phyloP scores from a whole-genome alignment of 2,113 vertebrate species.

The Phrynosoma blainvillii region DNA sequence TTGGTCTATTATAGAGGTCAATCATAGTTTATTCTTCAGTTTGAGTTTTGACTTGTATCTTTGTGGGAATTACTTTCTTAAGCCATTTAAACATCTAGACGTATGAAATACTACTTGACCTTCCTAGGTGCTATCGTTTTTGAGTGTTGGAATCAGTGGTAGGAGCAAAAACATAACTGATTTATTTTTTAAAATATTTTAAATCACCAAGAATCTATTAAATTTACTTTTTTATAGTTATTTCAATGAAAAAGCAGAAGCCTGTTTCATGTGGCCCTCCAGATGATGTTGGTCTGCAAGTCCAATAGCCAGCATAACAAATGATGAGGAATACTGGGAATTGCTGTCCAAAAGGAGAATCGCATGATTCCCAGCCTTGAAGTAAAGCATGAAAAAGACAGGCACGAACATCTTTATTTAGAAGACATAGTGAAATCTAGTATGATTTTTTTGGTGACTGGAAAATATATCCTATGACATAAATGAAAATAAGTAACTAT shows the following conservation, averaged over 20 bases:
- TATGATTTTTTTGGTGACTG: not conserved
- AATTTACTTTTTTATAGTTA: not conserved
- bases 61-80: not conserved
- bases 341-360: no score
- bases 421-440: not conserved
- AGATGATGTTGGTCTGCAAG: no score
- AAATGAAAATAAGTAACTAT: not conserved
- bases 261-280: no score
- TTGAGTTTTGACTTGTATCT: not conserved
- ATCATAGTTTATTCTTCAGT: not conserved
- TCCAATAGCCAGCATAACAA: no score
- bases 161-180: not conserved
- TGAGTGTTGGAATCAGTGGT: not conserved
- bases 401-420: not conserved
- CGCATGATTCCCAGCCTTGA: no score
- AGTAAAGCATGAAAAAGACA: no score
- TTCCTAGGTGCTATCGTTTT: not conserved
- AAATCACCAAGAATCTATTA: not conserved
- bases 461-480: not conserved
- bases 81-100: not conserved
- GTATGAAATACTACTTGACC: not conserved
- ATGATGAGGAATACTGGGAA: no score
- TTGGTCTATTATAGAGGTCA: constrained; percentile 23
- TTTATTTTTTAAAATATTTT: not conserved
- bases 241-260: no score